phyloP scores from a whole-genome alignment of 2,888 invertebrate genomes.

The Aspidapion aeneum region DNA sequence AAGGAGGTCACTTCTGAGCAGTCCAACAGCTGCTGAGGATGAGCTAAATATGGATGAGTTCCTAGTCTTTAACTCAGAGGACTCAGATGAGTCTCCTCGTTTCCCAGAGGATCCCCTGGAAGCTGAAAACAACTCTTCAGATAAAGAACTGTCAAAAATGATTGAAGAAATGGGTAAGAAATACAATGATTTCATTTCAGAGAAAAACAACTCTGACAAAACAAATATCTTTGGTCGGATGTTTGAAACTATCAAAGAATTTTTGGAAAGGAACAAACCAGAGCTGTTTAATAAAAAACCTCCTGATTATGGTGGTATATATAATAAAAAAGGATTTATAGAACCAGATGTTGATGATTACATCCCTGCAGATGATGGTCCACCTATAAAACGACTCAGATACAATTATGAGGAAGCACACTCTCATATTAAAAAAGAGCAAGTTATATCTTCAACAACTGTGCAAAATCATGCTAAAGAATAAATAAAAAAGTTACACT shows the following conservation, averaged over 20 bases:
- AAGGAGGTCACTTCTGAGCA: conserved; percentile 43
- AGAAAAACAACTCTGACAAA: conserved; percentile 32
- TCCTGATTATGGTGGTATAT: conserved; percentile 31
- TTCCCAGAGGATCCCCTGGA: conserved; percentile 39
- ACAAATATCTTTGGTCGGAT: conserved; percentile 29
- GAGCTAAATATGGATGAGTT: conserved; percentile 62
- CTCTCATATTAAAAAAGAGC: conserved; percentile 9
- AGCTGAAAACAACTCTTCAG: conserved; percentile 42
- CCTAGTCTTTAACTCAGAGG: conserved; percentile 52
- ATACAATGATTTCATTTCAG: conserved; percentile 28
- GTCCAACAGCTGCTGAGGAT: conserved; percentile 51
- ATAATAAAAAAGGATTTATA: conserved; percentile 35
- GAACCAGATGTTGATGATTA: conserved; percentile 41
- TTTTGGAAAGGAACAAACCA: conserved; percentile 31
- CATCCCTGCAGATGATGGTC: conserved; percentile 27
- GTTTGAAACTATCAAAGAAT: conserved; percentile 30
- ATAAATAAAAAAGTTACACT: background rate
- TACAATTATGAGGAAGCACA: conserved; percentile 11
- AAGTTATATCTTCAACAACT: conserved; percentile 14
- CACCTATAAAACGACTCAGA: conserved; percentile 31
- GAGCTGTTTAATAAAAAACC: conserved; percentile 23
- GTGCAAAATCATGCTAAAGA: conserved; percentile 5
- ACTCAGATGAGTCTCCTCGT: conserved; percentile 36
- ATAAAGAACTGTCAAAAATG: conserved; percentile 36
- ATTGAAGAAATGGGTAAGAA: conserved; percentile 34